phyloP scores from a whole-genome alignment of 2,888 invertebrate genomes.

The Eristalis arbustorum region DNA sequence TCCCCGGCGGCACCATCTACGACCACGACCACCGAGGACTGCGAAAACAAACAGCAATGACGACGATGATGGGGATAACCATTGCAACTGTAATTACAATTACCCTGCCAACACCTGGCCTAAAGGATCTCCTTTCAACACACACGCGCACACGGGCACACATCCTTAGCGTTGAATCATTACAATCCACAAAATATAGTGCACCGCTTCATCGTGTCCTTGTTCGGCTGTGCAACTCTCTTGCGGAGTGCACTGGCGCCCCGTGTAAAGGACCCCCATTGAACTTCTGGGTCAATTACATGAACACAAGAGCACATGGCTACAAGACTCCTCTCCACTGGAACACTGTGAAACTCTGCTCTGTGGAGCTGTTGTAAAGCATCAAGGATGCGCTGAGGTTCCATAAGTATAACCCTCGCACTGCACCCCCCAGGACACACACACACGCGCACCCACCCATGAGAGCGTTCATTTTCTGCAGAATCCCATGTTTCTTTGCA shows the following conservation, averaged over 20 bases:
- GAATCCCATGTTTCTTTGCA: slow-evolving; percentile 13
- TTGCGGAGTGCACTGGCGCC: background rate
- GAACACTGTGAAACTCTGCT: background rate
- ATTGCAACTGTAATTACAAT: slow-evolving; percentile 54
- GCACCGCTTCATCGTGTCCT: background rate
- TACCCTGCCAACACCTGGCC: slow-evolving; percentile 51
- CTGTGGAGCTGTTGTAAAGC: slow-evolving; percentile 18
- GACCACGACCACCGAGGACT: background rate
- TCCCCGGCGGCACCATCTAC: background rate
- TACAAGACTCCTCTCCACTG: slow-evolving; percentile 12
- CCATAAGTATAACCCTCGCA: background rate
- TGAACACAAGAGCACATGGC: slow-evolving; percentile 44
- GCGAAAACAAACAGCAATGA: slow-evolving; percentile 35
- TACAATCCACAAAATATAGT: slow-evolving; percentile 17
- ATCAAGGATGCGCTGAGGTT: slow-evolving; percentile 22
- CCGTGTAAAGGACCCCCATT: slow-evolving; percentile 44
- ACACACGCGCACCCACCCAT: background rate
- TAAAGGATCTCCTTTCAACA: background rate
- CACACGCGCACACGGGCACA: background rate
- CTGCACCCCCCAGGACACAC: background rate
- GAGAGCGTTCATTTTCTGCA: background rate
- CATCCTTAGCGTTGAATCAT: background rate
- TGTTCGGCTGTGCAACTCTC: background rate
- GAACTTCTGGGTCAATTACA: slow-evolving; percentile 65
- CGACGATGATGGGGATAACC: slow-evolving; percentile 40